phyloP scores from a whole-genome alignment of 2,113 vertebrate species.

The Malurus elegans region DNA sequence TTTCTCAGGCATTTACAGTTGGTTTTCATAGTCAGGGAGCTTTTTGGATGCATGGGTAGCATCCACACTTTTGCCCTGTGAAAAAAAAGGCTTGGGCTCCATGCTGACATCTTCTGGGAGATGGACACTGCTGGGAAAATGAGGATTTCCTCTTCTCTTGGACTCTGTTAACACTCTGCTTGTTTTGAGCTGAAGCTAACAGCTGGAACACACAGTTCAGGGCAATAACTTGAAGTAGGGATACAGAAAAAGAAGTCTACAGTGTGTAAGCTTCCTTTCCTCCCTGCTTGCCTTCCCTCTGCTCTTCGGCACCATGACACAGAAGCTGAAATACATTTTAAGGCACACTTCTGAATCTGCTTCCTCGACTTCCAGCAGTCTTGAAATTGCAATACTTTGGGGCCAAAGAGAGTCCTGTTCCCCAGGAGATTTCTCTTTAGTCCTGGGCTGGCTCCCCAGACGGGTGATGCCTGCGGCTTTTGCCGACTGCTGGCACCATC shows the following conservation, averaged over 20 bases:
- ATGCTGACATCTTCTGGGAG: not conserved
- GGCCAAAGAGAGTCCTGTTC: not conserved
- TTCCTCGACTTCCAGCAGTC: not conserved
- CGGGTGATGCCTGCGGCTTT: not conserved
- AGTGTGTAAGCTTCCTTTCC: not conserved
- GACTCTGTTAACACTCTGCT: not conserved
- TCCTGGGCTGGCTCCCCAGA: not conserved
- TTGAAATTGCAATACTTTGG: not conserved
- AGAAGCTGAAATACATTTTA: not conserved
- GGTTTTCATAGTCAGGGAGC: not conserved
- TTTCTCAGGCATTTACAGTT: constrained; percentile 18
- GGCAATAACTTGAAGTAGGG: not conserved
- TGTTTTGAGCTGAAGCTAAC: not conserved
- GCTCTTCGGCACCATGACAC: not conserved
- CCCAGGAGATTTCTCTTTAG: not conserved
- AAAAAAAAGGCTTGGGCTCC: not conserved
- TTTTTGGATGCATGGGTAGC: not conserved
- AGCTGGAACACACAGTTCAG: not conserved
- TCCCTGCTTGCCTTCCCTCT: not conserved
- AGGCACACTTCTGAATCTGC: not conserved
- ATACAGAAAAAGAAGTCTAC: not conserved
- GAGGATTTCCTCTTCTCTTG: not conserved
- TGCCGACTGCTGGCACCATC: constrained; percentile 32
- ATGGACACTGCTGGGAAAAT: not conserved
- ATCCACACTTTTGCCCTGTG: not conserved